These are phyloP conservation scores for Myotis findleyi DNA, from an alignment of 2,797 vertebrate species.

Conservation along the genomic window DNA sequence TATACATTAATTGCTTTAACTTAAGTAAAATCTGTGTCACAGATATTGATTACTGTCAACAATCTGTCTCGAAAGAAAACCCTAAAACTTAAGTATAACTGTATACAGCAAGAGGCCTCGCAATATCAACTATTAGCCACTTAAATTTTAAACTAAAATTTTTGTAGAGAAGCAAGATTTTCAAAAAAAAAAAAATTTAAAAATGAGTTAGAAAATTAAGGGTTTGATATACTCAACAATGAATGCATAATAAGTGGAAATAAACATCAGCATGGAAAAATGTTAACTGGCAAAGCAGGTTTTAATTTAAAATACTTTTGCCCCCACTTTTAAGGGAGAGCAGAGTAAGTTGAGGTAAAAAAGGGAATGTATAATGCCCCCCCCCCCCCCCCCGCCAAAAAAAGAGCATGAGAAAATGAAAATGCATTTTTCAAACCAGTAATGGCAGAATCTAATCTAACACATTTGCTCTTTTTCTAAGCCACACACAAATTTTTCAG, in stretches of 20 bases:
- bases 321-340: not conserved
- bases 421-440: conserved; percentile 7
- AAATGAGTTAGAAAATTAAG: not conserved
- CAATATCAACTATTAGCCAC: not conserved
- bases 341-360: not conserved
- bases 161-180: not conserved
- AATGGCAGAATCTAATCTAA: not conserved
- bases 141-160: conserved; percentile 11
- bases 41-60: not conserved
- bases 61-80: not conserved
- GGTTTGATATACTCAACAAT: not conserved
- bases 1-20: not conserved
- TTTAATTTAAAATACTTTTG: not conserved
- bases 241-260: not conserved
- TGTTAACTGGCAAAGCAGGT: not conserved
- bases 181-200: not conserved
- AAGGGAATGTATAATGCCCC: not conserved
- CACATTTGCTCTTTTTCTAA: not conserved
- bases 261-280: not conserved
- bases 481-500: not conserved
- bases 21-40: conserved; percentile 11
- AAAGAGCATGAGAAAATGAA: conserved; percentile 6
- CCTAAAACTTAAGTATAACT: not conserved
- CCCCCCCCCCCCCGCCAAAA: not conserved
- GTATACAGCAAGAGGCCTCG: not conserved